A percentile compares a stretch with the other conserved stretches of the same genome.
phyloP scores from a whole-genome alignment of 1,140 invertebrate species.

The Cyclargus thomasi region DNA sequence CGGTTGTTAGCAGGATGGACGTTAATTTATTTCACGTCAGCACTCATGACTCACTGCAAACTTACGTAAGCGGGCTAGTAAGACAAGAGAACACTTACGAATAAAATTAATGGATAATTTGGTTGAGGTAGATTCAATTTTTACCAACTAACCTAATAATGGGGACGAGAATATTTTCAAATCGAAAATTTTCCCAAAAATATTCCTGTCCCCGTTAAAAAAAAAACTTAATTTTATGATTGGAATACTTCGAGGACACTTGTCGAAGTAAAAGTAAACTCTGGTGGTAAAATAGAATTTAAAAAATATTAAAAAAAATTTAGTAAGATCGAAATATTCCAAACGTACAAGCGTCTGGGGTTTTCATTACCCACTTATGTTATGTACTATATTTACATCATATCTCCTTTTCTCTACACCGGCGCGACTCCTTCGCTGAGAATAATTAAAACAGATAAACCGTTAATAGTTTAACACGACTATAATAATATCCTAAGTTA shows the following conservation, averaged over 20 bases:
- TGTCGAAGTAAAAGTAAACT: background rate
- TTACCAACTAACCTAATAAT: conserved; percentile 47
- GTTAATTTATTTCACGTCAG: too few relatives aligned
- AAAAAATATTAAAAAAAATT: background rate
- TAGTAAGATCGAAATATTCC: conserved; percentile 32
- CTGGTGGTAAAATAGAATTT: background rate
- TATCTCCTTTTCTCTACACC: background rate
- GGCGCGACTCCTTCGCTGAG: background rate
- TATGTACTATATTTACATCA: background rate
- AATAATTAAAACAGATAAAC: background rate
- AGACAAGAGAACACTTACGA: conserved; percentile 69
- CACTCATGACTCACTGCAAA: too few relatives aligned
- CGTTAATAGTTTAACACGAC: background rate
- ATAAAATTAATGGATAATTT: conserved; percentile 69
- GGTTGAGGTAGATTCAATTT: conserved; percentile 71
- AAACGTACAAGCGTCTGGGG: conserved; percentile 15
- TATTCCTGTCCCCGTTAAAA: conserved; percentile 38
- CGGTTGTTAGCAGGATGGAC: too few relatives aligned
- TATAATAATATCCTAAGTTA: conserved; percentile 7
- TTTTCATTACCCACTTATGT: background rate
- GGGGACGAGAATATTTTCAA: conserved; percentile 37
- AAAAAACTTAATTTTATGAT: conserved; percentile 34
- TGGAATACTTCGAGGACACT: conserved; percentile 34
- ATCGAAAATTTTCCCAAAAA: background rate
- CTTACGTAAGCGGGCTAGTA: conserved; percentile 27